Percentiles rank a stretch among this genome's conserved stretches.
Conservation (phyloP, 2,113 vertebrate genomes). For the zebrafish (Danio rerio) region DNA sequence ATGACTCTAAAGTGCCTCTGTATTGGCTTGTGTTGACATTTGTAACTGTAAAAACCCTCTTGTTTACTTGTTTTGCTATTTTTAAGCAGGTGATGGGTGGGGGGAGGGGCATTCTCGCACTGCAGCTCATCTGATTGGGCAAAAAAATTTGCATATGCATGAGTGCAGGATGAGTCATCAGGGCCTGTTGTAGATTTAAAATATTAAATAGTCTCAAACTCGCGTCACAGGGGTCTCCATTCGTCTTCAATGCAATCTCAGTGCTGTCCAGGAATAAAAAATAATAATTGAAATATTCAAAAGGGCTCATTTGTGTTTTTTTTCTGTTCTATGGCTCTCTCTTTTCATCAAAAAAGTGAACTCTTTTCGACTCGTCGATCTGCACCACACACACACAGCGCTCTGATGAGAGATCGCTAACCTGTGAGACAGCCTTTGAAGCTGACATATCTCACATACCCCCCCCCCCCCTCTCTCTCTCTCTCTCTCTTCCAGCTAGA, state of each 20-base stretch:
- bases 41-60: background rate
- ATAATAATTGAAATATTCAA: background rate
- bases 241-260: no score
- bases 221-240: no score
- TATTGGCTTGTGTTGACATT: background rate
- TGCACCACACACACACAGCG: conserved; percentile 36
- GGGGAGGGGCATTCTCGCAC: background rate
- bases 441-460: conserved; percentile 34
- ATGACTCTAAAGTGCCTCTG: no score
- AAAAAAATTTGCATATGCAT: no score
- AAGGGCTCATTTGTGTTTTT: conserved; percentile 1
- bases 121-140: no score
- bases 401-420: conserved; percentile 56
- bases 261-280: no score
- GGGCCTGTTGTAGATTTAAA: no score
- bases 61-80: background rate
- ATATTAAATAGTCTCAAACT: no score
- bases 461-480: background rate
- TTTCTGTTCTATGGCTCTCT: background rate
- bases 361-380: background rate
- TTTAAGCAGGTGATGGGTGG: background rate
- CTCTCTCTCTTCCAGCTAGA: conserved; percentile 40
- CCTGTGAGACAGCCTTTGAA: conserved; percentile 46
- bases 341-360: background rate
- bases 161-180: no score